phyloP scores from a whole-genome alignment of 2,888 invertebrate genomes.

The Nomada ruficornis region DNA sequence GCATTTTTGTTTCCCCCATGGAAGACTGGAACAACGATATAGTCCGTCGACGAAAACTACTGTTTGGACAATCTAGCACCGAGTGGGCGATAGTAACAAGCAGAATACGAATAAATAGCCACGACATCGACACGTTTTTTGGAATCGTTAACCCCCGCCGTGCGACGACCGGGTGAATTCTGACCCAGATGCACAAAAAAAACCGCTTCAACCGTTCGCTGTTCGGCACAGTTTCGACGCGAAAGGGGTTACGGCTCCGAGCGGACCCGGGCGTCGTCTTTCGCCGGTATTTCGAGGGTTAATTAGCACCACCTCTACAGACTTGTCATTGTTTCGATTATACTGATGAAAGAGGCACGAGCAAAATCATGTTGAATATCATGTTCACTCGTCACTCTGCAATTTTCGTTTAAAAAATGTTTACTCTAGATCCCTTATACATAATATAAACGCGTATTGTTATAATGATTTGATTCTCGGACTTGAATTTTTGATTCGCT shows the following conservation, averaged over 20 bases:
- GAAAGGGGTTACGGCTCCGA: too few species aligned
- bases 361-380: constrained; percentile 6
- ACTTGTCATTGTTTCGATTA: constrained; percentile 42
- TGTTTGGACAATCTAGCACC: constrained; percentile 61
- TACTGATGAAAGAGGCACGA: constrained; percentile 19
- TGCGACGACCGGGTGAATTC: too few species aligned
- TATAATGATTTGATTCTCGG: constrained; percentile 35
- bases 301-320: constrained; percentile 66
- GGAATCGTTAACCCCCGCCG: constrained; percentile 36
- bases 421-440: constrained; percentile 16
- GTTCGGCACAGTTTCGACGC: too few species aligned
- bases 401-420: constrained; percentile 9
- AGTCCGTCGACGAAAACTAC: constrained; percentile 46
- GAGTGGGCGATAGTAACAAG: constrained; percentile 48
- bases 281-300: too few species aligned
- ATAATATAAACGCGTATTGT: neutral
- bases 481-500: constrained; percentile 40
- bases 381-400: neutral
- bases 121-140: constrained; percentile 63
- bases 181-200: too few species aligned
- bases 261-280: too few species aligned
- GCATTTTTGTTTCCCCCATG: constrained; percentile 42
- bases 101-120: constrained; percentile 50
- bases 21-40: constrained; percentile 69
- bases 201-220: too few species aligned